Conservation (phyloP, 2,888 invertebrate genomes). For the Cataglyphis livida region DNA sequence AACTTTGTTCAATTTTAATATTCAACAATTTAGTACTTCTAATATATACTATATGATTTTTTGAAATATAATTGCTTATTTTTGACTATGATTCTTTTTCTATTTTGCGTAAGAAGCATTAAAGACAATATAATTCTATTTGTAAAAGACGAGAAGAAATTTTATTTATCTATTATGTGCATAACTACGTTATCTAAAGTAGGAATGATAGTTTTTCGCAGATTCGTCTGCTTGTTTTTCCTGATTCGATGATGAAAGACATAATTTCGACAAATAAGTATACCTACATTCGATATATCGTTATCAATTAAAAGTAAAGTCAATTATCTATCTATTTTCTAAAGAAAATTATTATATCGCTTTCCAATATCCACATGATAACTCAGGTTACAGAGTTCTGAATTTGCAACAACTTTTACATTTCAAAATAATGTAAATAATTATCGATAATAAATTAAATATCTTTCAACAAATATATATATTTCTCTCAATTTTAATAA, state of each 20-base stretch:
- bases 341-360: neutral
- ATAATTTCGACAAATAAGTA: neutral
- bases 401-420: neutral
- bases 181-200: slow-evolving; percentile 13
- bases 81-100: neutral
- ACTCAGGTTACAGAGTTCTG: neutral
- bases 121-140: neutral
- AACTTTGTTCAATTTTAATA: neutral
- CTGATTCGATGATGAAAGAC: neutral
- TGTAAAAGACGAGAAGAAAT: neutral
- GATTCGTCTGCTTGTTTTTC: neutral
- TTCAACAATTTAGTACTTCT: neutral
- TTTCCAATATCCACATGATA: neutral
- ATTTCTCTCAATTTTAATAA: neutral
- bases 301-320: neutral
- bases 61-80: neutral
- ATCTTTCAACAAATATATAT: neutral
- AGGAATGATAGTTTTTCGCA: neutral
- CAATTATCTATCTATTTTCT: neutral
- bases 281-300: slow-evolving; percentile 4
- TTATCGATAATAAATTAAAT: neutral
- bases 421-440: slow-evolving; percentile 6
- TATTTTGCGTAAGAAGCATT: neutral
- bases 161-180: neutral
- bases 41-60: neutral